A percentile compares a stretch with the other conserved stretches of the same genome.
Evolutionary conservation across 1,140 invertebrate genomes (phyloP).

Genomic region (Venturia canescens): DNA sequence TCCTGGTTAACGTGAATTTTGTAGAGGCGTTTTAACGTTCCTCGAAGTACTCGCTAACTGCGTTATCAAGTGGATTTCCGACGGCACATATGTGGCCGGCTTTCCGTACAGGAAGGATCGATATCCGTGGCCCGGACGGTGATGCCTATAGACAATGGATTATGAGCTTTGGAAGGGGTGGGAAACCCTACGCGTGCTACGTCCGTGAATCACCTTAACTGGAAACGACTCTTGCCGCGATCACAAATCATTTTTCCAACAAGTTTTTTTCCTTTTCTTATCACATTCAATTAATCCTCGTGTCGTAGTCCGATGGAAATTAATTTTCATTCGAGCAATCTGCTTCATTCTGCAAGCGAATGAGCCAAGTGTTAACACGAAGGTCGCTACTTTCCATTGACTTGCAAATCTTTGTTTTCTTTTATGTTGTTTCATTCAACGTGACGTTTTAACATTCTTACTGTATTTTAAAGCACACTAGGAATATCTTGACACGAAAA

Average conservation of each 20-base stretch:
- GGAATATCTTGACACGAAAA: background rate
- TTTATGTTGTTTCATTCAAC: background rate
- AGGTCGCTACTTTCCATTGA: no score
- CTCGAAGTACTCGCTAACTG: background rate
- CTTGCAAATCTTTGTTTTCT: no score
- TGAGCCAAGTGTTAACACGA: no score
- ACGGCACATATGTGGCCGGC: background rate
- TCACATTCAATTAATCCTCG: no score
- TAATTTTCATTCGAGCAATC: no score
- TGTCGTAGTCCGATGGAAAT: no score
- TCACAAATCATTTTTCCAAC: background rate
- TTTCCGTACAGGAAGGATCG: constrained; percentile 37
- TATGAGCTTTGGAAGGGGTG: constrained; percentile 32
- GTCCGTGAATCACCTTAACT: background rate
- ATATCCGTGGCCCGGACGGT: constrained; percentile 34
- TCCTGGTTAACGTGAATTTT: background rate
- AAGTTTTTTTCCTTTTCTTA: background rate
- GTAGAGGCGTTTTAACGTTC: constrained; percentile 10
- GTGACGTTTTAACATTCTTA: background rate
- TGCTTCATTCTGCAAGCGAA: no score
- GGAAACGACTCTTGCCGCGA: background rate
- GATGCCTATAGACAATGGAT: constrained; percentile 12
- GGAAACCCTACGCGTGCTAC: constrained; percentile 43
- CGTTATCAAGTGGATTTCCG: constrained; percentile 25
- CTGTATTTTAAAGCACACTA: no score